These are phyloP conservation scores for Typhlomys cinereus DNA, from an alignment of 2,113 vertebrate species.

Conservation along the genomic window DNA sequence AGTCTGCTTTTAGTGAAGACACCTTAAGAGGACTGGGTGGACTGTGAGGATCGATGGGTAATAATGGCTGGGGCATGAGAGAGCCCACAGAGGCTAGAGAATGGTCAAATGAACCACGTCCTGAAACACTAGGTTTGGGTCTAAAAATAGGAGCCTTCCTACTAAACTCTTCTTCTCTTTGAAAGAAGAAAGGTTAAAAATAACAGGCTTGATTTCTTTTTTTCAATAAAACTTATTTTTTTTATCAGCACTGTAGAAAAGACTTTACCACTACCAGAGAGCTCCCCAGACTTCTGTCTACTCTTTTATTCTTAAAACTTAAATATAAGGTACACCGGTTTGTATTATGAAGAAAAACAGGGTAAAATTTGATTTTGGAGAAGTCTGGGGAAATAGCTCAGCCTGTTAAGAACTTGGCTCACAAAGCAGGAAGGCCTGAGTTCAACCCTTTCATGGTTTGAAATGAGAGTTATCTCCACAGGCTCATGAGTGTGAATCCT, in stretches of 20 bases:
- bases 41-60: background rate
- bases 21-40: background rate
- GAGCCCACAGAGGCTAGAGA: fast-evolving
- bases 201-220: background rate
- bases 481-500: no score
- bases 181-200: background rate
- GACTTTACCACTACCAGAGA: background rate
- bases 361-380: background rate
- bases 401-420: background rate
- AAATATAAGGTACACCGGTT: background rate
- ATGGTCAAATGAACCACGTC: background rate
- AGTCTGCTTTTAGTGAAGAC: background rate
- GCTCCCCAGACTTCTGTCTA: background rate
- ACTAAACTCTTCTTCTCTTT: background rate
- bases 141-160: background rate
- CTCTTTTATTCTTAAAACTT: background rate
- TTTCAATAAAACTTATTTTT: background rate
- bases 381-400: background rate
- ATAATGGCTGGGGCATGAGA: no score
- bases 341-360: background rate
- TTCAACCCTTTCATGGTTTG: no score
- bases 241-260: slow-evolving; percentile 8
- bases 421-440: background rate
- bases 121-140: background rate
- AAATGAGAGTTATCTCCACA: no score